Percentiles rank a stretch among this genome's conserved stretches.
Conservation (phyloP, 1,140 invertebrate species). For the Lordiphosa mommai region DNA sequence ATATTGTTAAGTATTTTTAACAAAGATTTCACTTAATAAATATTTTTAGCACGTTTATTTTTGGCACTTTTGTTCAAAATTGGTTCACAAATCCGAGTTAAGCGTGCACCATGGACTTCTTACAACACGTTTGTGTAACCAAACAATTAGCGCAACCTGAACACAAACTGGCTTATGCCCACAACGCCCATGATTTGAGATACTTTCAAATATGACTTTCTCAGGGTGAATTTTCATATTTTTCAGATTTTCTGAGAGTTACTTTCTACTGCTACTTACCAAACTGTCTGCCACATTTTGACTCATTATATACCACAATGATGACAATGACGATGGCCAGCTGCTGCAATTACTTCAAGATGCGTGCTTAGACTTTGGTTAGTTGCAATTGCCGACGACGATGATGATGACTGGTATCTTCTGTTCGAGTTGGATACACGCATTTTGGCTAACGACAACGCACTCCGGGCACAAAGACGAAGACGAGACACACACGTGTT, state of each 20-base stretch:
- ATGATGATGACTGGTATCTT: conserved; percentile 58
- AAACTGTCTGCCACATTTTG: conserved; percentile 79
- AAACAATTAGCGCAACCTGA: conserved; percentile 39
- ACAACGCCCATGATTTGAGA: conserved; percentile 6
- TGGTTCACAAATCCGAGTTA: conserved; percentile 2
- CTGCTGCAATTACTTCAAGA: conserved; percentile 67
- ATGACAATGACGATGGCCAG: conserved; percentile 36
- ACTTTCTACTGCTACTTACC: conserved; percentile 59
- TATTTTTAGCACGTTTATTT: conserved; percentile 4
- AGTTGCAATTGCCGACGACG: conserved; percentile 47
- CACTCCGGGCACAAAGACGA: conserved; percentile 43
- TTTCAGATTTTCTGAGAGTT: conserved; percentile 4
- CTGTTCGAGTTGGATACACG: conserved; percentile 57
- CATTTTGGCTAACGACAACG: conserved; percentile 62
- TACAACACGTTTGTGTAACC: conserved; percentile 1
- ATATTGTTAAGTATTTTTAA: not conserved
- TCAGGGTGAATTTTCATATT: not conserved
- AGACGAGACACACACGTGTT: conserved; percentile 28
- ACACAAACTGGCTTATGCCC: conserved; percentile 10
- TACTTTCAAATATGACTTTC: conserved; percentile 13
- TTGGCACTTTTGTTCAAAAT: not conserved
- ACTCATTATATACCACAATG: conserved; percentile 63
- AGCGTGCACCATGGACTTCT: too few species aligned
- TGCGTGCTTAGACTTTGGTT: conserved; percentile 64
- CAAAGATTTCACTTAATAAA: not conserved